phyloP scores from a whole-genome alignment of 2,797 vertebrate species.

The Micromesistius poutassou region DNA sequence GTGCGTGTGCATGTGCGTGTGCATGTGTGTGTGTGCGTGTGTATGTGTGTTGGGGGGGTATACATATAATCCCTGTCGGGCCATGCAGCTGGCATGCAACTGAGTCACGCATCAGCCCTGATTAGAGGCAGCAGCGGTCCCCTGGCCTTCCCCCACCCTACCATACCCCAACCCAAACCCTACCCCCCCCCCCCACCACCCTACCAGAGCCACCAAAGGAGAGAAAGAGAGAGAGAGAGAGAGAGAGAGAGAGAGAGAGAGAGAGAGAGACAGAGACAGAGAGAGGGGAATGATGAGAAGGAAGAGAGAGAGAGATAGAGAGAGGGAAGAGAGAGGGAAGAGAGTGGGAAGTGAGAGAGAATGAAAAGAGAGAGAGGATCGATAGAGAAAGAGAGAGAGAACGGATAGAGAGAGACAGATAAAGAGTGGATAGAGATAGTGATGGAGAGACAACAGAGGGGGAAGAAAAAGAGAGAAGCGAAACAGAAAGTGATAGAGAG shows the following conservation, averaged over 20 bases:
- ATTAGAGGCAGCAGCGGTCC: constrained; percentile 78
- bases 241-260: too few relatives aligned
- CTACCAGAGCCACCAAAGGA: not conserved
- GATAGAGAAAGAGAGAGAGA: not conserved
- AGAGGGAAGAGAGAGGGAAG: too few relatives aligned
- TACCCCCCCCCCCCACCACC: not conserved
- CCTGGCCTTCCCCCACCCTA: constrained; percentile 63
- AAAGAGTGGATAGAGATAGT: not conserved
- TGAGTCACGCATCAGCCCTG: constrained; percentile 81
- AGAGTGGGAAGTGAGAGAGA: not conserved
- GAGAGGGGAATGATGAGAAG: too few relatives aligned
- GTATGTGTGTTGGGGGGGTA: not conserved
- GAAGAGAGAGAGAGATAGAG: too few relatives aligned
- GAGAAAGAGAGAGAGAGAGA: too few relatives aligned
- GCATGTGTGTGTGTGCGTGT: not conserved
- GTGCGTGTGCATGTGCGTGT: not conserved
- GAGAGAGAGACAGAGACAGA: too few relatives aligned
- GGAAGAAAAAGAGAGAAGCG: constrained; percentile 40
- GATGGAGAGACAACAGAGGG: constrained; percentile 60
- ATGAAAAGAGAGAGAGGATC: not conserved
- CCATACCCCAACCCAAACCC: constrained; percentile 19
- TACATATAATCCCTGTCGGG: constrained; percentile 69
- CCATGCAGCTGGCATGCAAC: constrained; percentile 73
- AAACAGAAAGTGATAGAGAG: not conserved
- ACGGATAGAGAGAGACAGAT: not conserved